phyloP scores from a whole-genome alignment of 2,113 vertebrate species.

The Ptyas mucosa region DNA sequence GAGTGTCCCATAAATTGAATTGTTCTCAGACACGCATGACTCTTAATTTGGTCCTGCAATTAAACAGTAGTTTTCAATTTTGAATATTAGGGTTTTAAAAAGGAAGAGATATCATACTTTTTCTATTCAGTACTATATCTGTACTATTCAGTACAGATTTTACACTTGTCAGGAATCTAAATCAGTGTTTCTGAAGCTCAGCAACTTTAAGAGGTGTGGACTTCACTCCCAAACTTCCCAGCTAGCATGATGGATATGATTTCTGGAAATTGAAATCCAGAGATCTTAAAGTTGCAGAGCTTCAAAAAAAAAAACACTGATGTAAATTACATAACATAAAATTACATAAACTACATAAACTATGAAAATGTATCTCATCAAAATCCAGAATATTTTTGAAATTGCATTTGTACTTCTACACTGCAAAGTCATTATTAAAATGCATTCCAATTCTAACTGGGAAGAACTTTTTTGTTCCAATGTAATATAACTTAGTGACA shows the following conservation, averaged over 20 bases:
- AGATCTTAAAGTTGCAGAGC: background rate
- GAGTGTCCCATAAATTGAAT: background rate
- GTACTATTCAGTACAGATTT: background rate
- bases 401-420: background rate
- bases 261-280: background rate
- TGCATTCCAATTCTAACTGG: constrained; percentile 1
- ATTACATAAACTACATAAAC: constrained; percentile 49
- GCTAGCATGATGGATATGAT: background rate
- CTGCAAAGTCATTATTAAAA: constrained; percentile 56
- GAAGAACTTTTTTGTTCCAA: background rate
- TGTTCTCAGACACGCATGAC: background rate
- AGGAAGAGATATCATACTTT: background rate
- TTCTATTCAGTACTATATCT: background rate
- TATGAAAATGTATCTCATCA: constrained; percentile 44
- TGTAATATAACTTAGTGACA: background rate
- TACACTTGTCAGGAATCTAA: constrained; percentile 52
- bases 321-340: constrained; percentile 54
- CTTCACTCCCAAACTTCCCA: background rate
- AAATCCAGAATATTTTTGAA: constrained; percentile 48
- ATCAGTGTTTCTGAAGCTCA: background rate
- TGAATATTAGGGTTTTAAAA: background rate
- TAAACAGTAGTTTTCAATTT: background rate
- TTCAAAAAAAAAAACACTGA: background rate
- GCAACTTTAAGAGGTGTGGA: background rate
- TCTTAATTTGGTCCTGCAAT: background rate